phyloP scores from a whole-genome alignment of 2,797 vertebrate species.

The Alcedo atthis region DNA sequence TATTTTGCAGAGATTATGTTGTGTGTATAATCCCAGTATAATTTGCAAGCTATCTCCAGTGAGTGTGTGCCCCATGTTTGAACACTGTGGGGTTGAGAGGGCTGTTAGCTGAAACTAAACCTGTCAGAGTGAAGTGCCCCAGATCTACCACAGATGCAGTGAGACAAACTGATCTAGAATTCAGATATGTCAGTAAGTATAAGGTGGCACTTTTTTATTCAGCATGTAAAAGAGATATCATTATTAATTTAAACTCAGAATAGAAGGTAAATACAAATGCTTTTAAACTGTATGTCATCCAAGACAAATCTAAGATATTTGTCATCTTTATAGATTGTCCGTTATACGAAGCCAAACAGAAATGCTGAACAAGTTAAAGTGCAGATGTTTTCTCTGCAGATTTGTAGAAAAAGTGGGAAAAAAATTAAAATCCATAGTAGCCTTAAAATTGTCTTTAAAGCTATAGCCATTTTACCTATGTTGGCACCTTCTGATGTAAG shows the following conservation, averaged over 20 bases:
- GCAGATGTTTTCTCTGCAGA: background rate
- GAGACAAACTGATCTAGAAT: slow-evolving; percentile 64
- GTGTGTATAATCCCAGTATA: background rate
- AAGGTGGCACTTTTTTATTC: slow-evolving; percentile 47
- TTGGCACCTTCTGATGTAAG: background rate
- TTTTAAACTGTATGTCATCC: background rate
- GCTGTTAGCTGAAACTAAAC: slow-evolving; percentile 28
- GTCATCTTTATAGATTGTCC: background rate
- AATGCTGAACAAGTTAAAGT: background rate
- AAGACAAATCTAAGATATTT: background rate
- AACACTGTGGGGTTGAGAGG: slow-evolving; percentile 52
- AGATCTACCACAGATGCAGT: slow-evolving; percentile 33
- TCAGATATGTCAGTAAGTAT: slow-evolving; percentile 53
- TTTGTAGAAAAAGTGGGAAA: background rate
- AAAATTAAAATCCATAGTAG: background rate
- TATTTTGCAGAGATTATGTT: too few species aligned
- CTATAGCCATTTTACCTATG: background rate
- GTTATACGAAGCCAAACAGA: background rate
- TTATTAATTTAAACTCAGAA: background rate
- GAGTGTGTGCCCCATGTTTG: slow-evolving; percentile 16
- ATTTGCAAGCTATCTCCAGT: background rate
- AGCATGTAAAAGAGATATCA: background rate
- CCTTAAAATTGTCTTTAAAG: background rate
- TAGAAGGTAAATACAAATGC: background rate
- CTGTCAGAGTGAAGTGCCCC: slow-evolving; percentile 40